A percentile compares a stretch with the other conserved stretches of the same genome.
Evolutionary conservation across 2,113 vertebrate species (phyloP).

Genomic region (Dolichallabes microphthalmus): DNA sequence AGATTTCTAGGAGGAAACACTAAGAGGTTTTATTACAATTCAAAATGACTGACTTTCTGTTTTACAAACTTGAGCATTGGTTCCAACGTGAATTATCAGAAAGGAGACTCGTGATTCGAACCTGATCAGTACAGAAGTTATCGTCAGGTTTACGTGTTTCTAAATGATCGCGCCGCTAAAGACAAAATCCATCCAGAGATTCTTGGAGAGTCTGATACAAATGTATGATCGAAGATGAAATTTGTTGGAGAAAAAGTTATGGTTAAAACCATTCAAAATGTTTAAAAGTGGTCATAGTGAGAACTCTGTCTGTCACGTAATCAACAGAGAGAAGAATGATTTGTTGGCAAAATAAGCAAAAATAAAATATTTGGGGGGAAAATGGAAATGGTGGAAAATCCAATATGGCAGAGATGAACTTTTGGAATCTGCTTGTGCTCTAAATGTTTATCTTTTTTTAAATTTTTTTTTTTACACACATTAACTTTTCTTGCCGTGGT

Average conservation of each 20-base stretch:
- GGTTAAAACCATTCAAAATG: too few species aligned
- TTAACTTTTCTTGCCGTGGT: neutral
- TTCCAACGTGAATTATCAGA: neutral
- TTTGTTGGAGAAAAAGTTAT: too few species aligned
- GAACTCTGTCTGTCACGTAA: neutral
- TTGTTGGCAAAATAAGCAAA: neutral
- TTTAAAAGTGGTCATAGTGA: too few species aligned
- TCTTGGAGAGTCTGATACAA: neutral
- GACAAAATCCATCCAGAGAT: neutral
- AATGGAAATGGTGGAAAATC: neutral
- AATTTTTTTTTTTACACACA: too few species aligned
- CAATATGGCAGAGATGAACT: neutral
- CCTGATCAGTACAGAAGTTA: neutral
- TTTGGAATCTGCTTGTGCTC: neutral
- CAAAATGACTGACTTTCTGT: neutral
- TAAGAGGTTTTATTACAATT: neutral
- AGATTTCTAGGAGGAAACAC: neutral
- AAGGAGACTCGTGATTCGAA: neutral
- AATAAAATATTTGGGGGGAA: too few species aligned
- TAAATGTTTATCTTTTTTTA: neutral
- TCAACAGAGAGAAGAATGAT: neutral
- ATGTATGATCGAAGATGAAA: too few species aligned
- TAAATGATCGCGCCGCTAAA: neutral
- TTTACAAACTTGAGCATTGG: neutral
- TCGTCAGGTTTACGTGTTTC: neutral